Base-by-base conservation (phyloP, 1,140 invertebrate species). In the Apis florea region DNA sequence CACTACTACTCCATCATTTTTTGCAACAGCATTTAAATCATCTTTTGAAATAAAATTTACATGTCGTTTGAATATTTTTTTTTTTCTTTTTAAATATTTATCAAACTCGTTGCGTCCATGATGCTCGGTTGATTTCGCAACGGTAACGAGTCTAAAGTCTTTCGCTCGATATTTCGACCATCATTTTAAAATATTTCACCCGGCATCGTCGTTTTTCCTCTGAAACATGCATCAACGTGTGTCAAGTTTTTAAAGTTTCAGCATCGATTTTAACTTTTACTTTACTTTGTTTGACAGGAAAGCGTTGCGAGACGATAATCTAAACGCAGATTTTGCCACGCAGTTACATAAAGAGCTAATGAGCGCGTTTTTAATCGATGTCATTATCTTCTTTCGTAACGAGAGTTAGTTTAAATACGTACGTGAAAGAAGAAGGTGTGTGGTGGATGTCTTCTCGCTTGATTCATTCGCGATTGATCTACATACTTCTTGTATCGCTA, bases 341-440 rank as follows among this genome's bases (percentile, higher is more conserved):
- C 51, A 24, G 68, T 79, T 79, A 80, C 17, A 58, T 67, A 67
- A 74, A 74, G 31, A 26, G n/a, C 54, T 74, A 67, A 74, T 58
- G 51, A 67, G 47, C 40, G 24, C 17, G 49, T 64, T 74, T 80
- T 74, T 67, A 64, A 74, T 74, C 53, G 26, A 24, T 51, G 40
- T 56, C 40, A 64, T 72, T 74, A 79, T 74, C 61, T 58, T 19
- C 49, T 58, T 56, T 67, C 51, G 53, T 74, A 80, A 80, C 64
- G 19, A 80, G 31, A 10, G n/a, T 17, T 24, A 21, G 11, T 47
- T 80, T 58, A 56, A 72, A 80, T 56, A 67, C 10, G 53, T 24
- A 12, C n/a, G n/a, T 19, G 19, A 72, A 72, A 72, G n/a, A 80
- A 74, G n/a, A 17, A 58, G 26, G 73, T 51, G 17, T 26, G 26